Percentiles rank a stretch among this genome's conserved stretches.
Conservation (phyloP, 2,113 vertebrate species). For the Sylvia atricapilla region DNA sequence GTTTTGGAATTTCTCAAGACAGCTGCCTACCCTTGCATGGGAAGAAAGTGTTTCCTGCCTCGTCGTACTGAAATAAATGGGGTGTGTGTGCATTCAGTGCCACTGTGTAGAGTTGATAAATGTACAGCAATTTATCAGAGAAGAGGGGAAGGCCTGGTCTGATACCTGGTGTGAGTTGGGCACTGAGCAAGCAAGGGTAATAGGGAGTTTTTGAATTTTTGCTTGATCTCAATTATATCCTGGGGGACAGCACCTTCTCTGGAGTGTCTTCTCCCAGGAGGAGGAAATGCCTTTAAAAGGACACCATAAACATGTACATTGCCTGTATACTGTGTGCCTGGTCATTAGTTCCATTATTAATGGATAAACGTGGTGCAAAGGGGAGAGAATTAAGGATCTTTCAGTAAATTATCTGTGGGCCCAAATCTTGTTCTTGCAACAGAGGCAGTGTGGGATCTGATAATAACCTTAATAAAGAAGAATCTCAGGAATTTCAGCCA, state of each 20-base stretch:
- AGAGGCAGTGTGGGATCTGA: neutral
- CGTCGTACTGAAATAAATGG: neutral
- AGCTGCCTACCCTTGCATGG: neutral
- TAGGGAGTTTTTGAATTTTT: neutral
- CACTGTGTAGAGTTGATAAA: neutral
- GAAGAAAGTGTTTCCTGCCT: neutral
- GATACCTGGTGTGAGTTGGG: fast-evolving
- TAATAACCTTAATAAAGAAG: neutral
- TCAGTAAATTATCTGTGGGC: neutral
- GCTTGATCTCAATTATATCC: neutral
- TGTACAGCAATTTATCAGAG: neutral
- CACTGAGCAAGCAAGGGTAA: neutral
- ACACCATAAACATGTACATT: neutral
- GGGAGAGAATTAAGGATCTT: neutral
- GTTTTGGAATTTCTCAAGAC: neutral
- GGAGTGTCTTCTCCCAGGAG: neutral
- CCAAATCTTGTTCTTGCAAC: neutral
- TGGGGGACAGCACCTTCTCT: neutral
- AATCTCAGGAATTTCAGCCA: neutral
- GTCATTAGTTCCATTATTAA: neutral
- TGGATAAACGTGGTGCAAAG: fast-evolving
- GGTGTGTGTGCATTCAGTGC: neutral
- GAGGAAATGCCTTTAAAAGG: neutral
- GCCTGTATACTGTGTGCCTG: neutral
- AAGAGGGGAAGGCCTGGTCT: neutral